Evolutionary conservation across 2,888 invertebrate species (phyloP).

Genomic region (Oscheius sp.): DNA sequence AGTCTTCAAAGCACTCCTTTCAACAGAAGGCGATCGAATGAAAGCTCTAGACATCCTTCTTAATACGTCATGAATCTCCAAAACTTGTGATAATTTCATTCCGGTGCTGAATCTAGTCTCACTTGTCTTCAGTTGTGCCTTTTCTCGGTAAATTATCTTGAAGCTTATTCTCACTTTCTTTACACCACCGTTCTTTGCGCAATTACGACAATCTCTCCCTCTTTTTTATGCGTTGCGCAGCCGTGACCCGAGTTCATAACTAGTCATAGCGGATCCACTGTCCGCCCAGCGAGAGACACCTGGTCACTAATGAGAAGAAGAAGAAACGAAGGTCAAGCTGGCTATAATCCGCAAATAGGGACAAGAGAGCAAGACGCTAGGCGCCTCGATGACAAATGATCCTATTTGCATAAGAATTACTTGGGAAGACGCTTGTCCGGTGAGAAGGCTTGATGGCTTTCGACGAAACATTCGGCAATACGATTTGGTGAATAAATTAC

Average conservation of each 20-base stretch:
- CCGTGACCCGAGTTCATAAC: no score
- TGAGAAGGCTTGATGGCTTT: no score
- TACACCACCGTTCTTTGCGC: no score
- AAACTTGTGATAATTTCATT: constrained; percentile 3
- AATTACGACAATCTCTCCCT: no score
- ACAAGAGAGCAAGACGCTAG: not conserved
- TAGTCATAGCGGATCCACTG: no score
- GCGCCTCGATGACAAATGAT: constrained; percentile 7
- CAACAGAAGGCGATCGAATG: constrained; percentile 36
- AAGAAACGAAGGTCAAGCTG: not conserved
- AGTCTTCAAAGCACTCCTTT: constrained; percentile 35
- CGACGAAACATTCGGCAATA: no score
- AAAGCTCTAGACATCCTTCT: constrained; percentile 33
- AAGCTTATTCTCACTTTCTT: no score
- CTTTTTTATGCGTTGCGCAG: no score
- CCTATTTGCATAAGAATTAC: constrained; percentile 7
- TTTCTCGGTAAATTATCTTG: no score
- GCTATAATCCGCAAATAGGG: constrained; percentile 15
- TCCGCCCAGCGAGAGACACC: not conserved
- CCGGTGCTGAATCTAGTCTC: constrained; percentile 24
- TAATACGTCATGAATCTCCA: not conserved
- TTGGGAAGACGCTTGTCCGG: not conserved
- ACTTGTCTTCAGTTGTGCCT: constrained; percentile 16
- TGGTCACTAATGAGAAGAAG: not conserved
- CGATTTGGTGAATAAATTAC: no score